phyloP scores from a whole-genome alignment of 2,797 vertebrate species.

The Falco cherrug region DNA sequence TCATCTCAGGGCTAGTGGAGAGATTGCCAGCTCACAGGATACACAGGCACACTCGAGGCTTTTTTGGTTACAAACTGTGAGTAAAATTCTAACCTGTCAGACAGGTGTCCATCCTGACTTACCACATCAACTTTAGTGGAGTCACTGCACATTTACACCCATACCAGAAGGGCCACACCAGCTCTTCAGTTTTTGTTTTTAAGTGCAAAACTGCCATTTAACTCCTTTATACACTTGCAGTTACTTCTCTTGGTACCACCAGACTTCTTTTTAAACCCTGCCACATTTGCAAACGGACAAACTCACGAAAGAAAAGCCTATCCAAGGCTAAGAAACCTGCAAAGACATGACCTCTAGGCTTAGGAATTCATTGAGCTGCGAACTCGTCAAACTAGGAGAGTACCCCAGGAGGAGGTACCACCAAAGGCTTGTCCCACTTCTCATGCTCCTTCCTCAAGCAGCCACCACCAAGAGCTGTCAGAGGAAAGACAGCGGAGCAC shows the following conservation, averaged over 20 bases:
- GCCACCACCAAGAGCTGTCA: fast-evolving
- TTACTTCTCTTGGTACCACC: neutral
- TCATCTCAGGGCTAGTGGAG: neutral
- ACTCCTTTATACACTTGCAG: neutral
- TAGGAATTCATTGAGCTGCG: neutral
- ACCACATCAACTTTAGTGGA: fast-evolving
- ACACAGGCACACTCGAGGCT: neutral
- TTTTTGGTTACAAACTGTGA: neutral
- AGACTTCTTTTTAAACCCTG: neutral
- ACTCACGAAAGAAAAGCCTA: neutral
- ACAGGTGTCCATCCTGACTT: fast-evolving
- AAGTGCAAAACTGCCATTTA: neutral
- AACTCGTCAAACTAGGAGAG: neutral
- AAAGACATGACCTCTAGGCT: neutral
- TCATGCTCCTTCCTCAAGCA: neutral
- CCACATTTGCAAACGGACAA: neutral
- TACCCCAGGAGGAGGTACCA: neutral
- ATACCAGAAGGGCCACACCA: fast-evolving
- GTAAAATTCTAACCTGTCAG: neutral
- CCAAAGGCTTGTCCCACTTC: neutral
- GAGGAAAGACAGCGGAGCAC: neutral
- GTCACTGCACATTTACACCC: neutral
- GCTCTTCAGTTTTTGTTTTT: neutral
- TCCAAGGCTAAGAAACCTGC: neutral
- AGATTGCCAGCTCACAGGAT: neutral